Evolutionary conservation across 2,113 vertebrate genomes (phyloP), one percentile per base, ranked within the genome.

Genomic region (Nannospalax galili): DNA sequence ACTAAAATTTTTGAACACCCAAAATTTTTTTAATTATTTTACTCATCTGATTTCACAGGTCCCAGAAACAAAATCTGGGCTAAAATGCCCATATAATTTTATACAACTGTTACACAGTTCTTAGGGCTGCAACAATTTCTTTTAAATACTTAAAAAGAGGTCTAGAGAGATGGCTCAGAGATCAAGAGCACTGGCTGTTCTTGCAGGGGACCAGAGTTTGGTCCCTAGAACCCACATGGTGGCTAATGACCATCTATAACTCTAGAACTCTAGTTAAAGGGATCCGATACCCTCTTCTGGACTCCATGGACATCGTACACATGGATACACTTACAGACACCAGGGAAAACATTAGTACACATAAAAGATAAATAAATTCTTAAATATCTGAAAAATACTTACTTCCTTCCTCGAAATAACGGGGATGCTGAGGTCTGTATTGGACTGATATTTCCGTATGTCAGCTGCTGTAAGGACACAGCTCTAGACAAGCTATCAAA

Each of bases 361-460:
- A 52, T 52, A 52, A 52, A 52, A 52, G 6, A 52, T 7, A 52
- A 52, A 6, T 11, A 52, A 52, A 52, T 52, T 52, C 11, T 52
- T 6, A 52, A 95, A 89, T 88, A 87, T 80, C 14, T 75, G 30
- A 97, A 32, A 96, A 93, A 22, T 96, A 98, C 99, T 98, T 98
- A 99, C 99, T 99, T 99, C 96, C 98, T 98, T 97, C 98, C 98
- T 97, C 93, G 97, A 97, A 97, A 98, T 56, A 35, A 77, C 69
- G 96, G 87, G 5, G 95, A 87, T 89, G 95, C 5, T 14, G 97
- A 96, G 0, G 4, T 92, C 89, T 19, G 91, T 84, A 92, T 75
- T 60, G 98, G 95, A 92, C 95, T 97, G 78, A 45, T 72, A 97
- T 79, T 98, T 96, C 96, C 67, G 0, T 97, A 98, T 30, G 96